Evolutionary conservation across 2,888 invertebrate species (phyloP), one percentile per base, ranked within the genome.

Genomic region (Campoplex nolae): DNA sequence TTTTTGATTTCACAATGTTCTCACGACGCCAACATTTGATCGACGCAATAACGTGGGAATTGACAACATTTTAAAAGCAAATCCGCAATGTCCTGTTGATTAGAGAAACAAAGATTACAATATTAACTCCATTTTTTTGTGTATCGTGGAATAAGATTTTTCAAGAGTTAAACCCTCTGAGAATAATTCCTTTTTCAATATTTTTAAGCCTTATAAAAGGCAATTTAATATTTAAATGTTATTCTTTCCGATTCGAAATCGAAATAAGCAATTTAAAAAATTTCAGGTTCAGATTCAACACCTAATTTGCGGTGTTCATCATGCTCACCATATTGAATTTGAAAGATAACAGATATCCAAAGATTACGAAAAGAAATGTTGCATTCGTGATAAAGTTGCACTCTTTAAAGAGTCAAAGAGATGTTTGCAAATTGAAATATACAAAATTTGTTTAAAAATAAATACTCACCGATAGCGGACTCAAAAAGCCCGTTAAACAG

Each of bases 41-140:
- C 95, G 9, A 97, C 97, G 92, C 97, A 97, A 92, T 96, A 96
- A 92, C 96, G 96, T 7, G 97, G 97, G 91, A 97, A 96, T 93
- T 97, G 97, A 45, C 97, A 93, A 7, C 96, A 96, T 91, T 96
- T 95, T 42, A 97, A 94, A 82, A 97, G 94, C 87, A 97, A 92
- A 90, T 97, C 97, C 32, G 96, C 95, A 48, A 97, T 90, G 73
- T 96, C 96, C 97, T 97, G 95, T 84, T 95, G 95, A 90, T 88
- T 38, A 38, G 88, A 92, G 89, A 42, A 70, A 56, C 54, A 76
- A 45, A 28, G 32, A 70, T 85, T 18, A 1, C 6, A 77, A 58
- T 38, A 45, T 42, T 51, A 23, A 23, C 13, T 32, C 13, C 62
- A n/a, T 9, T 67, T 45, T 71, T 23, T 68, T 38, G 4, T 48